Base-by-base conservation (phyloP, 2,113 vertebrate species). In the Festucalex cinctus region DNA sequence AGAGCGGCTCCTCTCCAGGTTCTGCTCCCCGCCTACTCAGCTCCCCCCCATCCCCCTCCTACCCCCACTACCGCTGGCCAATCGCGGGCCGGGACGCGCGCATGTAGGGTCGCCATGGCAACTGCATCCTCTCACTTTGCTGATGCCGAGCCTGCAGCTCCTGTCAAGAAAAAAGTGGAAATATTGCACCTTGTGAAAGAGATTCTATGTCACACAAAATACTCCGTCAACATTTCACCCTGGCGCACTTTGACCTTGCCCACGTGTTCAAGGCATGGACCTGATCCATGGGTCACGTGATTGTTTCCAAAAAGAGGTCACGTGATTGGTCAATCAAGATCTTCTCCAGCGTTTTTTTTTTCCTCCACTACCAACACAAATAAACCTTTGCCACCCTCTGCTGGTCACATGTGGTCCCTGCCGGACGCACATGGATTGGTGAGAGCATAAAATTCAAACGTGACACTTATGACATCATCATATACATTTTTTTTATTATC, bases 81-180 rank as follows among this genome's bases (percentile, higher is more conserved):
- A 89, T 87, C 77, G 73, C 63, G 74, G 74, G 20, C 44, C 65
- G 22, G 62, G 65, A 66, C 35, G 48, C 64, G 43, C 64, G 53
- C 64, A 37, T 36, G 51, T 17, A 71, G 2, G 37, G 66, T 89
- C 28, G 3, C 78, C 79, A 87, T 87, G 79, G 87, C 66, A 85
- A 89, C 85, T 89, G 73, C 71, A 71, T 85, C 81, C 68, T 73
- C 59, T 82, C 62, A 48, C 14, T 64, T 43, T 59, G 32, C 14
- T 16, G 5, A 44, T 44, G 43, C 16, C 43, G 14, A 44, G 43
- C 1, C 16, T 0, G 43, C 43, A 7, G 43, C 43, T 46, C 43
- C 43, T 16, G 5, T 17, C 28, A 32, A 32, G 43, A 46, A 46
- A 6, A 17, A 41, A 9, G 43, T 46, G 43, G 5, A 46, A 46